phyloP scores from a whole-genome alignment of 2,888 invertebrate genomes.

The Taenaris catops region DNA sequence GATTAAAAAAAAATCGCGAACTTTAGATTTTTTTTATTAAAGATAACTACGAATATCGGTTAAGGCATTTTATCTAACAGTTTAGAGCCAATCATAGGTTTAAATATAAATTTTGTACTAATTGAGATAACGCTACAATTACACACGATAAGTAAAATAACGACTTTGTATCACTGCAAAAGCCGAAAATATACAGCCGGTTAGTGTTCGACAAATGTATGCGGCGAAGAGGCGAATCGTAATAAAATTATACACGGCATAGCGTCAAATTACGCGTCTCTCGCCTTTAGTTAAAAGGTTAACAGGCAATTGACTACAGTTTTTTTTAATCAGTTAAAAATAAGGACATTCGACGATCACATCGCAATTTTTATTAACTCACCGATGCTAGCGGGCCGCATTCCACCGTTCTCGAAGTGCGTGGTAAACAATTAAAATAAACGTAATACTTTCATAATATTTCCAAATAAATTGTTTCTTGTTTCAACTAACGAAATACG shows the following conservation, averaged over 20 bases:
- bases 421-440: too few species aligned
- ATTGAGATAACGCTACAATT: conserved; percentile 70
- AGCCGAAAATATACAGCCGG: conserved; percentile 40
- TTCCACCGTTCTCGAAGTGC: conserved; percentile 73
- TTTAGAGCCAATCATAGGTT: conserved; percentile 72
- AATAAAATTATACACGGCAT: conserved; percentile 77
- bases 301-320: conserved; percentile 79
- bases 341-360: conserved; percentile 56
- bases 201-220: conserved; percentile 48
- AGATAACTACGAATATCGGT: conserved; percentile 31
- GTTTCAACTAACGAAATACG: too few species aligned
- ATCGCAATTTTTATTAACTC: conserved; percentile 43
- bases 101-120: conserved; percentile 62
- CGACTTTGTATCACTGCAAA: conserved; percentile 46
- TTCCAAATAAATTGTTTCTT: too few species aligned
- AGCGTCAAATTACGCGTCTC: conserved; percentile 79
- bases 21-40: conserved; percentile 24
- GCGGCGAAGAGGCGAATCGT: conserved; percentile 61
- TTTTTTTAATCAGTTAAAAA: conserved; percentile 79
- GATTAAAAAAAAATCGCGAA: conserved; percentile 15
- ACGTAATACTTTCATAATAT: too few species aligned
- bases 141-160: conserved; percentile 57
- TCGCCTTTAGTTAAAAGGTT: conserved; percentile 80
- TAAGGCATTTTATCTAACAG: conserved; percentile 51
- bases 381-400: conserved; percentile 74